These are phyloP conservation scores for Apis florea DNA, from an alignment of 1,140 invertebrate species.

Conservation along the genomic window DNA sequence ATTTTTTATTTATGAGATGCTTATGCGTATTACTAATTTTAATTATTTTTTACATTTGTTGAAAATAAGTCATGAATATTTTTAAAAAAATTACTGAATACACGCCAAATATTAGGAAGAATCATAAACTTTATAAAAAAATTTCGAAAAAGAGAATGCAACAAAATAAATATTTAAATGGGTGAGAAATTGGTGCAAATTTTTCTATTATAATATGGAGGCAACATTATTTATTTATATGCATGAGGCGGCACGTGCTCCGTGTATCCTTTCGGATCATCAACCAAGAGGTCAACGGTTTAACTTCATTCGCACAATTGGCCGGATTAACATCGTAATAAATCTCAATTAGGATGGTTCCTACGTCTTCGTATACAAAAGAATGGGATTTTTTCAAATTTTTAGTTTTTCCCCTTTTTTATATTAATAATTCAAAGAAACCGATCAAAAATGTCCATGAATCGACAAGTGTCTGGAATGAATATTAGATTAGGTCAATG, in stretches of 20 bases:
- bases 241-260: constrained; percentile 60
- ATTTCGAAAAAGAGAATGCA: too few species aligned
- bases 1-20: too few species aligned
- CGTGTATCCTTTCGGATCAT: constrained; percentile 57
- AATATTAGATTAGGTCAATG: too few species aligned
- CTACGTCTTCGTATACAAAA: constrained; percentile 18
- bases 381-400: constrained; percentile 42
- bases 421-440: background rate
- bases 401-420: background rate
- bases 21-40: too few species aligned
- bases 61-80: too few species aligned
- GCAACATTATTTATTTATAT: constrained; percentile 21
- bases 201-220: constrained; percentile 3
- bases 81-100: too few species aligned
- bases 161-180: background rate
- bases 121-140: too few species aligned
- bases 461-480: background rate
- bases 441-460: background rate
- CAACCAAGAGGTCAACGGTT: constrained; percentile 71
- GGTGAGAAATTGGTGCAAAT: constrained; percentile 13
- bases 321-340: constrained; percentile 72
- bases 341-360: constrained; percentile 71
- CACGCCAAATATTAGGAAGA: too few species aligned
- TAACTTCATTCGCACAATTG: constrained; percentile 75
- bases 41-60: too few species aligned